phyloP scores from a whole-genome alignment of 2,797 vertebrate species.

The Scolopax rusticola region DNA sequence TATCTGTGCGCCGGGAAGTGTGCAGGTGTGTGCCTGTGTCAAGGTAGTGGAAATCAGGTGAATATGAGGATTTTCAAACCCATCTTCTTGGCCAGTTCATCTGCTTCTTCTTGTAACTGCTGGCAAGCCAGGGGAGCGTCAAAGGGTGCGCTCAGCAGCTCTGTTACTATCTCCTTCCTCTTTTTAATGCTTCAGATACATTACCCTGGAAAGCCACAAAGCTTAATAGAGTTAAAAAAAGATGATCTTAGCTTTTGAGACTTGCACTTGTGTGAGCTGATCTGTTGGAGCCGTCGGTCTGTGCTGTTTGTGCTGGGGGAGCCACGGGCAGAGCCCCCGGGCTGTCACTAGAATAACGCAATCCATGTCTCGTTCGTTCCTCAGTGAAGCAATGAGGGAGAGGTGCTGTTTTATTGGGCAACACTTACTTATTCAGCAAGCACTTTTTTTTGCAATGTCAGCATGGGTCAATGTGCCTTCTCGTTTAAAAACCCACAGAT shows the following conservation, averaged over 20 bases:
- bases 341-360: neutral
- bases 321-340: fast-evolving
- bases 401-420: neutral
- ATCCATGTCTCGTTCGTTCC: neutral
- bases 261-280: neutral
- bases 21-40: neutral
- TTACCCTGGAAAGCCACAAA: too few species aligned
- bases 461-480: neutral
- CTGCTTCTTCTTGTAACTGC: neutral
- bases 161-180: neutral
- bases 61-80: neutral
- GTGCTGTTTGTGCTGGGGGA: neutral
- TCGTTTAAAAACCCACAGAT: neutral
- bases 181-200: neutral
- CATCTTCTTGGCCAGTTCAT: neutral
- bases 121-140: neutral
- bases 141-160: neutral
- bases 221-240: neutral
- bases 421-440: neutral
- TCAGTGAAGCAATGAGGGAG: neutral
- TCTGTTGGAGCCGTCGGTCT: fast-evolving
- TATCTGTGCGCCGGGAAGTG: too few species aligned
- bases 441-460: neutral
- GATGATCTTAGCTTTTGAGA: neutral
- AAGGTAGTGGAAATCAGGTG: neutral